Conservation (phyloP, 2,113 vertebrate genomes). For the Coreoperca whiteheadi region DNA sequence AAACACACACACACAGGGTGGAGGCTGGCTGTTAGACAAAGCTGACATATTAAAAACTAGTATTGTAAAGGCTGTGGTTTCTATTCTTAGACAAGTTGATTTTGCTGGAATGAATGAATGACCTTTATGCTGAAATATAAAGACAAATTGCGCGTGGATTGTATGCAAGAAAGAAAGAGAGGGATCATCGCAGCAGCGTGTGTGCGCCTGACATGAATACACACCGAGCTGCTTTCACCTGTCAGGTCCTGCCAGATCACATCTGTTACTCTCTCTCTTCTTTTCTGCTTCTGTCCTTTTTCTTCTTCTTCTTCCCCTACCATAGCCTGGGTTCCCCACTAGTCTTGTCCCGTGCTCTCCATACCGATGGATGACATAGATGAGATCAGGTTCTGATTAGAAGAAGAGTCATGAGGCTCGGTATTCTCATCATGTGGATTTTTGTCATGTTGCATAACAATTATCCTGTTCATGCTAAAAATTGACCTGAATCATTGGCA, state of each 20-base stretch:
- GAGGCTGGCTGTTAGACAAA: slow-evolving; percentile 39
- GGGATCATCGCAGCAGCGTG: background rate
- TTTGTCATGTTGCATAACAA: slow-evolving; percentile 51
- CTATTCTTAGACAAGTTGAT: slow-evolving; percentile 51
- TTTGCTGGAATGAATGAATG: slow-evolving; percentile 33
- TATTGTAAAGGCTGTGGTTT: slow-evolving; percentile 41
- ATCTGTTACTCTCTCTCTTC: slow-evolving; percentile 20
- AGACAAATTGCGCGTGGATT: background rate
- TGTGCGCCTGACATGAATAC: slow-evolving; percentile 40
- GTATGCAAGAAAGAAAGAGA: background rate
- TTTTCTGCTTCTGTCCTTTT: slow-evolving; percentile 11
- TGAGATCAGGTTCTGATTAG: slow-evolving; percentile 9
- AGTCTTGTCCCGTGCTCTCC: slow-evolving; percentile 37
- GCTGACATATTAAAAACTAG: slow-evolving; percentile 38
- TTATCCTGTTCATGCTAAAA: slow-evolving; percentile 21
- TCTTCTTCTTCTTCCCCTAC: background rate
- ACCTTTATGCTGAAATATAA: slow-evolving; percentile 53
- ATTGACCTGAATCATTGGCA: background rate
- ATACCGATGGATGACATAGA: slow-evolving; percentile 57
- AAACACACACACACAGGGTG: slow-evolving; percentile 18
- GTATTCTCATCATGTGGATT: slow-evolving; percentile 34
- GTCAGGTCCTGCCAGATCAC: slow-evolving; percentile 51
- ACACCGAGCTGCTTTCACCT: slow-evolving; percentile 53
- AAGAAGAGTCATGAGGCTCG: background rate
- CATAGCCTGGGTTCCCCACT: background rate